Percentiles rank a stretch among this genome's conserved stretches.
These are phyloP conservation scores for Oscheius sp. DNA, from an alignment of 2,888 invertebrate genomes.

Conservation along the genomic window DNA sequence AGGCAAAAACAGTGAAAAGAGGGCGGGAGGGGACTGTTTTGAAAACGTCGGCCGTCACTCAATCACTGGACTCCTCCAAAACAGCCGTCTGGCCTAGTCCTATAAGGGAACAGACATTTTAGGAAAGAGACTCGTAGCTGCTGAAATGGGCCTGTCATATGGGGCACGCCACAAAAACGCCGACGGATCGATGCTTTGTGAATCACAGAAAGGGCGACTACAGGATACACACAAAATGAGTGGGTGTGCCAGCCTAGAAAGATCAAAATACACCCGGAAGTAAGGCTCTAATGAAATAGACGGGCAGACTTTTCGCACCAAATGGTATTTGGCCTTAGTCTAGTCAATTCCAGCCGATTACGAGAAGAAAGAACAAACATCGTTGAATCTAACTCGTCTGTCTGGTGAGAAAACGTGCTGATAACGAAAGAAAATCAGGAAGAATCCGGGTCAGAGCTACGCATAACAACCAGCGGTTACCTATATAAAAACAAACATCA, in stretches of 20 bases:
- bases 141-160: neutral
- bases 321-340: no score
- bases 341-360: neutral
- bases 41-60: neutral
- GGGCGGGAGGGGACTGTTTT: constrained; percentile 16
- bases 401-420: no score
- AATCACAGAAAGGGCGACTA: neutral
- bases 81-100: neutral
- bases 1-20: constrained; percentile 31
- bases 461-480: no score
- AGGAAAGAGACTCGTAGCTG: neutral
- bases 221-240: neutral
- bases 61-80: constrained; percentile 8
- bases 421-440: no score
- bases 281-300: no score
- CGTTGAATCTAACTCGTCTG: neutral
- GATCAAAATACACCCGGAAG: neutral
- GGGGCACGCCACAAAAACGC: constrained; percentile 5
- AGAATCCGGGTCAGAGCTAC: no score
- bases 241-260: neutral
- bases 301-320: no score
- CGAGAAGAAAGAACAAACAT: neutral
- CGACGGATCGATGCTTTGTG: constrained; percentile 12
- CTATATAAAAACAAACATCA: no score
- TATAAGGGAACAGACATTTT: neutral